phyloP scores from a whole-genome alignment of 2,797 vertebrate species.

The Ptychobarbus kaznakovi region DNA sequence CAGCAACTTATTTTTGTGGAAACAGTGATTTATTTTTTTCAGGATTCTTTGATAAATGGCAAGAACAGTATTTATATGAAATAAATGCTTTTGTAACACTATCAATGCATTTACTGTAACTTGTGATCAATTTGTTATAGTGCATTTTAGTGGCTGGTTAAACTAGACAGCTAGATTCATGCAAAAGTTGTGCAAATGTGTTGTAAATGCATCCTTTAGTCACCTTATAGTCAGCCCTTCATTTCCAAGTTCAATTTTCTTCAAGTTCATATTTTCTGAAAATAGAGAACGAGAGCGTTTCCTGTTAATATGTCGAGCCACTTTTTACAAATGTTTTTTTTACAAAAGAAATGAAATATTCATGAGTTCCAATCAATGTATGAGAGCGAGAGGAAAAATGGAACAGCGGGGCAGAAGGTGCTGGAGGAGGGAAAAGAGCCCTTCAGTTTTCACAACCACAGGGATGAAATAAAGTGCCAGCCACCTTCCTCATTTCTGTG shows the following conservation, averaged over 20 bases:
- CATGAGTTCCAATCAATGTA: conserved; percentile 69
- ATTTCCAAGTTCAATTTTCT: conserved; percentile 63
- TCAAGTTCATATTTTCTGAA: conserved; percentile 51
- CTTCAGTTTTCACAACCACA: conserved; percentile 8
- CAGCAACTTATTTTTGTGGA: not conserved
- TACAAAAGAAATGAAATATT: conserved; percentile 77
- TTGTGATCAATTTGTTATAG: not conserved
- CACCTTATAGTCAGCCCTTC: not conserved
- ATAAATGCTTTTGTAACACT: not conserved
- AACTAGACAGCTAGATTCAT: conserved; percentile 19
- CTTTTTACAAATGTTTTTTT: conserved; percentile 65
- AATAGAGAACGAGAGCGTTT: conserved; percentile 55
- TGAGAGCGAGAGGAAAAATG: conserved; percentile 38
- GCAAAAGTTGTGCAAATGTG: conserved; percentile 32
- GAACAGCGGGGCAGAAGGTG: conserved; percentile 1
- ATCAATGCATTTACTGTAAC: not conserved
- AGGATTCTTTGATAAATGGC: not conserved
- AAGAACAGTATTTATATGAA: not conserved
- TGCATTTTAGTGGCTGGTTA: not conserved
- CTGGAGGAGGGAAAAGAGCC: conserved; percentile 37
- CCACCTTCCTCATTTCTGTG: not conserved
- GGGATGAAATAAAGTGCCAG: conserved; percentile 43
- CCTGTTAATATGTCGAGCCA: conserved; percentile 73
- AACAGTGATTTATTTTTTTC: too few relatives aligned
- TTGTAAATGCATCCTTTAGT: not conserved